phyloP scores from a whole-genome alignment of 2,888 invertebrate genomes.

The Zaprionus obscuricornis region DNA sequence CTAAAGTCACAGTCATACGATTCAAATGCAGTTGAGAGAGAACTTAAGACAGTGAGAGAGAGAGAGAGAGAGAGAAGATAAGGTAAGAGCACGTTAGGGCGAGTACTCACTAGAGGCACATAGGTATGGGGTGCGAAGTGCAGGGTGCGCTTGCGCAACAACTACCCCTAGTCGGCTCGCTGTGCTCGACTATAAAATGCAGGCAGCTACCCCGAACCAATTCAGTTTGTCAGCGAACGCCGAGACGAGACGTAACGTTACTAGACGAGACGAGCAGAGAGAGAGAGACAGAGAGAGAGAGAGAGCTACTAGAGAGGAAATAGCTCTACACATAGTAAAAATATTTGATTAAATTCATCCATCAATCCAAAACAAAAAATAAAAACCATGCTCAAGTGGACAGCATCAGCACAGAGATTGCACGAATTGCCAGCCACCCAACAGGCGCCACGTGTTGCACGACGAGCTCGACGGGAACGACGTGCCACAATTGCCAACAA shows the following conservation, averaged over 20 bases:
- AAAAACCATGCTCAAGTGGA: constrained; percentile 81
- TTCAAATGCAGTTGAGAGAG: too few relatives aligned
- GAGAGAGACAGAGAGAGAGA: constrained; percentile 2
- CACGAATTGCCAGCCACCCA: constrained; percentile 46
- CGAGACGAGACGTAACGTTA: constrained; percentile 25
- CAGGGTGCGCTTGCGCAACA: constrained; percentile 69
- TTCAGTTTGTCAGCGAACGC: constrained; percentile 81
- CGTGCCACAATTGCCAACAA: constrained; percentile 80
- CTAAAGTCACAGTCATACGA: too few relatives aligned
- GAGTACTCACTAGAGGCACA: not conserved
- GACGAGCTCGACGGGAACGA: constrained; percentile 64
- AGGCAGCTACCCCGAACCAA: constrained; percentile 40
- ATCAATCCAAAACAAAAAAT: not conserved
- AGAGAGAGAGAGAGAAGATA: constrained; percentile 2
- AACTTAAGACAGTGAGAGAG: constrained; percentile 2
- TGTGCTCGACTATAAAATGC: constrained; percentile 58
- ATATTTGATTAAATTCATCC: not conserved
- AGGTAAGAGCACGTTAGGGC: constrained; percentile 10
- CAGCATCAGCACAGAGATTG: constrained; percentile 76
- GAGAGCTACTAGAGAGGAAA: constrained; percentile 20
- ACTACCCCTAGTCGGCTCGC: constrained; percentile 49
- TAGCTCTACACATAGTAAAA: constrained; percentile 8
- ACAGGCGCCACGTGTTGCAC: constrained; percentile 16
- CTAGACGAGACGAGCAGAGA: too few relatives aligned
- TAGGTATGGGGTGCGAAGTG: constrained; percentile 1